These are phyloP conservation scores for Drosophila sucinea DNA, from an alignment of 1,140 invertebrate species.

Conservation along the genomic window DNA sequence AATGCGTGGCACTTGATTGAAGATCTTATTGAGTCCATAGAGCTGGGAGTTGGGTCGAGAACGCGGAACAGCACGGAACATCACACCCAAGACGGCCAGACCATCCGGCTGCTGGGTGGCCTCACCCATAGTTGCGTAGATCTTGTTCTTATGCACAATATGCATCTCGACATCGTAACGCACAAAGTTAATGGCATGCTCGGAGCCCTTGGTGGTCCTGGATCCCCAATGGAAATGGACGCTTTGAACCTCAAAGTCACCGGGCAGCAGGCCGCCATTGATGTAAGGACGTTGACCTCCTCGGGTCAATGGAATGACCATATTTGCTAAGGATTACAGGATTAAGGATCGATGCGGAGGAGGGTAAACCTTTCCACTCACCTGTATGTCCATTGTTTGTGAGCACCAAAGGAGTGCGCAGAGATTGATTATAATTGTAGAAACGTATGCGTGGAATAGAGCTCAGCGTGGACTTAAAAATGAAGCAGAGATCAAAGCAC, in stretches of 20 bases:
- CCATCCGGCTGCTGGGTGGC: constrained; percentile 55
- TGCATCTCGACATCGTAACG: constrained; percentile 74
- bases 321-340: constrained; percentile 31
- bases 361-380: background rate
- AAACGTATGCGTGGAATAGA: constrained; percentile 48
- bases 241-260: constrained; percentile 86
- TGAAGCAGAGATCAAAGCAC: background rate
- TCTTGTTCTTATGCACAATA: constrained; percentile 69
- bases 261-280: constrained; percentile 85
- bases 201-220: constrained; percentile 43
- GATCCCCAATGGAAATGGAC: constrained; percentile 88
- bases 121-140: constrained; percentile 42
- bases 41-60: background rate
- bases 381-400: constrained; percentile 66
- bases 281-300: constrained; percentile 84
- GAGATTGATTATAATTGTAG: constrained; percentile 43
- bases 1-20: constrained; percentile 53
- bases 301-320: constrained; percentile 43
- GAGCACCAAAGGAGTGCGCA: constrained; percentile 48
- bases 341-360: background rate
- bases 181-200: constrained; percentile 57
- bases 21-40: constrained; percentile 47
- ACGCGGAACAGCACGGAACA: constrained; percentile 32
- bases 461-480: constrained; percentile 12
- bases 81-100: constrained; percentile 61